Percentiles rank a stretch among this genome's conserved stretches.
Evolutionary conservation across 2,113 vertebrate species (phyloP).

Genomic region (Rallus limicola): DNA sequence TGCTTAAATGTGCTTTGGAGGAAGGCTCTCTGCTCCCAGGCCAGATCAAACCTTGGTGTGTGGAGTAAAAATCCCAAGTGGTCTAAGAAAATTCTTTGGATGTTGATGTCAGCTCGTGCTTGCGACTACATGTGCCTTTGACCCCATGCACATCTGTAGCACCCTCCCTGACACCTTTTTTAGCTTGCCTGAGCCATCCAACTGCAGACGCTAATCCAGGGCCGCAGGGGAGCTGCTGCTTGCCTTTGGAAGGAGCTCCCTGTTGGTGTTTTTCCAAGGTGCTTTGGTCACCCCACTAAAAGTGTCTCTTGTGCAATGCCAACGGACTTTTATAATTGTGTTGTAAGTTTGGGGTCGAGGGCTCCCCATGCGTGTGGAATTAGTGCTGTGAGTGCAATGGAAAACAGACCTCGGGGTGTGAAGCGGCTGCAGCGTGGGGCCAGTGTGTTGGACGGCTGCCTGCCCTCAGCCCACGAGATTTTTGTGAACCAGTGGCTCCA

Average conservation of each 20-base stretch:
- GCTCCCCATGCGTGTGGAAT: background rate
- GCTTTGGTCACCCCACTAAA: background rate
- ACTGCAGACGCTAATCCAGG: background rate
- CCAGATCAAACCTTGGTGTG: background rate
- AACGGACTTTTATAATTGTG: background rate
- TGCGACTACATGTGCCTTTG: background rate
- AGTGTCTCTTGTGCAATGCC: background rate
- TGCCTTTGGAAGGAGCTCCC: background rate
- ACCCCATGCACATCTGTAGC: background rate
- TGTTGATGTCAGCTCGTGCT: accelerated
- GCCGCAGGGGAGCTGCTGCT: accelerated
- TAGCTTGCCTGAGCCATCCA: background rate
- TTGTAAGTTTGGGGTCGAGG: background rate
- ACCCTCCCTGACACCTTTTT: background rate
- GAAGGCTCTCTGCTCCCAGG: background rate
- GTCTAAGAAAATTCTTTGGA: background rate
- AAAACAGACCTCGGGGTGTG: background rate
- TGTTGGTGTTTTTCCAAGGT: accelerated
- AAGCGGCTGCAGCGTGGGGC: background rate
- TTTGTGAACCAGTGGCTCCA: accelerated
- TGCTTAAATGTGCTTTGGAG: background rate
- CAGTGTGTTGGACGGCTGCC: background rate
- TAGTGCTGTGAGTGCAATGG: background rate
- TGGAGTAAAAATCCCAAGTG: background rate
- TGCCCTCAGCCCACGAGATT: too few relatives aligned